A percentile compares a stretch with the other conserved stretches of the same genome.
These are phyloP conservation scores for Archilochus colubris DNA, from an alignment of 2,113 vertebrate species.

Conservation along the genomic window DNA sequence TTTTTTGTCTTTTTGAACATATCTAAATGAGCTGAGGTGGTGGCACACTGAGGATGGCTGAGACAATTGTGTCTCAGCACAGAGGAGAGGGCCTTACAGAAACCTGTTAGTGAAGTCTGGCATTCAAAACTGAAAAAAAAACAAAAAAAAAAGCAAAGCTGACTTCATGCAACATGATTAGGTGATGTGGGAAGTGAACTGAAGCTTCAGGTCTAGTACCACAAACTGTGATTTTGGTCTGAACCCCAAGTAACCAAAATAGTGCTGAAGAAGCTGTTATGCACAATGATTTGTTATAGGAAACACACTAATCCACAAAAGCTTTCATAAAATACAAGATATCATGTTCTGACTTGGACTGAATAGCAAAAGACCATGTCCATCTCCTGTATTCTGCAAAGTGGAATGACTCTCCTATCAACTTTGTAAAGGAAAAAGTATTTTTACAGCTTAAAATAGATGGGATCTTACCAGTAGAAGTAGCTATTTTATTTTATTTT, in stretches of 20 bases:
- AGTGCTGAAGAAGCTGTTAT: not conserved
- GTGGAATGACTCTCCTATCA: not conserved
- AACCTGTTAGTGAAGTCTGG: conserved; percentile 53
- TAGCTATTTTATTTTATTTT: not conserved
- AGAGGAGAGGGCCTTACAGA: conserved; percentile 14
- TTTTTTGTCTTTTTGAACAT: conserved; percentile 53
- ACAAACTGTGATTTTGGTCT: conserved; percentile 50
- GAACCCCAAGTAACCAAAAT: conserved; percentile 49
- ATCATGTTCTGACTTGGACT: not conserved
- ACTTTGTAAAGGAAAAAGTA: not conserved
- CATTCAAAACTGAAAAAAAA: conserved; percentile 59
- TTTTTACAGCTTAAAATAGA: not conserved
- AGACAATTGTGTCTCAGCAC: conserved; percentile 41
- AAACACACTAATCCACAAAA: not conserved
- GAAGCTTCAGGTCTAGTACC: conserved; percentile 25
- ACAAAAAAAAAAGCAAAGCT: conserved; percentile 45
- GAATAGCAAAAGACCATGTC: not conserved
- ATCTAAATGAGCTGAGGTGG: conserved; percentile 51
- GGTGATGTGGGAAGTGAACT: conserved; percentile 40
- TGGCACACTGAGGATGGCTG: not conserved
- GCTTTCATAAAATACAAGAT: not conserved
- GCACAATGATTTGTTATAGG: not conserved
- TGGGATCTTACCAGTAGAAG: not conserved
- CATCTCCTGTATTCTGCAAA: not conserved
- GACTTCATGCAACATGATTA: conserved; percentile 20